Conservation (phyloP, 2,888 invertebrate species). For the Ellobium chinense region DNA sequence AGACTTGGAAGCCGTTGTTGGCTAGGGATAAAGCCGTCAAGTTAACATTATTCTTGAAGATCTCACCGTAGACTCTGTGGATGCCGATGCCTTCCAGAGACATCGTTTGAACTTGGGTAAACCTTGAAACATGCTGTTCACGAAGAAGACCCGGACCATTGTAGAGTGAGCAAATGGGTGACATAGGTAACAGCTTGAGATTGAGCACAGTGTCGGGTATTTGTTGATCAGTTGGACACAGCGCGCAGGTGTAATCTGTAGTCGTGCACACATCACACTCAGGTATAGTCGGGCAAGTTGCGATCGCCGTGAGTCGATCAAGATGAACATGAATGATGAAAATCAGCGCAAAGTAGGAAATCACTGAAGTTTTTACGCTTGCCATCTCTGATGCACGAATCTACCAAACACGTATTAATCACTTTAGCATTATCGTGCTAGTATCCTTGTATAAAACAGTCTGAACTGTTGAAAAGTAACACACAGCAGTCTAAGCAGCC, state of each 20-base stretch:
- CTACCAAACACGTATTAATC: too few species aligned
- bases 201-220: neutral
- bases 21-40: conserved; percentile 20
- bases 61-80: neutral
- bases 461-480: too few species aligned
- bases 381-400: too few species aligned
- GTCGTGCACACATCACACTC: neutral
- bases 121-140: neutral
- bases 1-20: neutral
- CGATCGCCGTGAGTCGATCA: neutral
- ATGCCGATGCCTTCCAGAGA: neutral
- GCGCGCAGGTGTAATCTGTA: neutral
- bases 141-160: neutral
- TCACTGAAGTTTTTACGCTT: too few species aligned
- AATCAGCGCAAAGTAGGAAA: neutral
- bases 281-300: neutral
- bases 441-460: too few species aligned
- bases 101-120: neutral
- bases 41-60: neutral
- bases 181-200: neutral
- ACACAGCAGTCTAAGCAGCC: too few species aligned
- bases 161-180: conserved; percentile 6
- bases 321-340: neutral
- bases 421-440: too few species aligned
- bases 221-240: neutral